A percentile compares a stretch with the other conserved stretches of the same genome.
Evolutionary conservation across 2,113 vertebrate species (phyloP).

Genomic region (Myiopsitta monachus): DNA sequence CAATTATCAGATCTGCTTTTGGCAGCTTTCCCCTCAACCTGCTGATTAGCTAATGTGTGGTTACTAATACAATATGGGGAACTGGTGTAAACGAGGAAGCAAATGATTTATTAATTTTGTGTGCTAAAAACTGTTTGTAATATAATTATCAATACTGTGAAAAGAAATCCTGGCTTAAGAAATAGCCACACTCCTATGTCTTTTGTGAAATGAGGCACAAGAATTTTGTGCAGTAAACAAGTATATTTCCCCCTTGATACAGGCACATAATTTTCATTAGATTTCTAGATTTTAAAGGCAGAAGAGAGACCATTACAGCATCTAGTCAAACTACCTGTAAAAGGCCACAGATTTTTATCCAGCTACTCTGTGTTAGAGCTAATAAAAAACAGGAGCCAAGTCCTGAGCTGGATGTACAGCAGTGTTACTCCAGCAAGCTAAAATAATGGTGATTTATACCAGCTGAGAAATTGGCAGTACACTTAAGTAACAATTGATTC

Average conservation of each 20-base stretch:
- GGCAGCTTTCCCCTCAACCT: constrained; percentile 62
- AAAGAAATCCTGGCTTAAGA: constrained; percentile 42
- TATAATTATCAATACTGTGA: constrained; percentile 38
- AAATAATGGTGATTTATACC: not conserved
- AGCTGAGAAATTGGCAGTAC: constrained; percentile 1
- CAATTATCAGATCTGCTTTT: constrained; percentile 58
- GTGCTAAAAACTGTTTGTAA: constrained; percentile 48
- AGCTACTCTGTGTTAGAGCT: not conserved
- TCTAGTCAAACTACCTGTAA: constrained; percentile 3
- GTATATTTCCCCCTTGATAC: constrained; percentile 1
- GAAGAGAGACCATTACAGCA: constrained; percentile 8
- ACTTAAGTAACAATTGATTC: not conserved
- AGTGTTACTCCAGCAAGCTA: not conserved
- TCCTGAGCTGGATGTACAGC: not conserved
- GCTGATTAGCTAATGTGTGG: constrained; percentile 59
- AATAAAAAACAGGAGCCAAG: not conserved
- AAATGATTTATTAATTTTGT: constrained; percentile 61
- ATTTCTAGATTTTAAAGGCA: constrained; percentile 17
- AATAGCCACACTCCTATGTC: not conserved
- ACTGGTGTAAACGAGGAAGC: constrained; percentile 33
- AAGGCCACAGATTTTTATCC: not conserved
- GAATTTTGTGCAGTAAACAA: constrained; percentile 10
- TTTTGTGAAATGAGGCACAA: constrained; percentile 32
- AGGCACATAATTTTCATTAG: not conserved
- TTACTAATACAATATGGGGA: constrained; percentile 63